Base-by-base conservation (phyloP, 2,113 vertebrate species). In the Cyanoliseus patagonus region DNA sequence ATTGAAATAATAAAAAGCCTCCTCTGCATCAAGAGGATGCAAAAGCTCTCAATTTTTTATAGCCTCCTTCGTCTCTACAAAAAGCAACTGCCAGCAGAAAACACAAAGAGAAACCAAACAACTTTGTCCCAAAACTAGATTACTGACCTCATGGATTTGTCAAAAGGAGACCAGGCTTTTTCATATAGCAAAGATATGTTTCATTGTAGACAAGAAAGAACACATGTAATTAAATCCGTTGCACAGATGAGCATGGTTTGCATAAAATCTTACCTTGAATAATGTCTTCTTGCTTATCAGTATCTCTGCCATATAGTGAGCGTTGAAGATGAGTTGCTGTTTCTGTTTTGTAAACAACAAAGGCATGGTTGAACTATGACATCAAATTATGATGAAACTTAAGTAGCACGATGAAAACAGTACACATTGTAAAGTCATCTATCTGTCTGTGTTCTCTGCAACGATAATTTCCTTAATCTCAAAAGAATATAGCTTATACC, bases 251-350 rank as follows among this genome's bases (percentile, higher is more conserved):
- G 52, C n/a, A 75, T 64, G 46, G 42, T 57, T 95, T 92, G 77
- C 39, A 95, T 67, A 86, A 96, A 75, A 90, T 78, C 68, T 67
- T 96, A 87, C 92, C 88, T 86, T 84, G 92, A 91, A 37, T 74
- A 67, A 91, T 88, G 69, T 6, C 28, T 90, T 92, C 59, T 90
- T 96, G 94, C 62, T 76, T 93, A 89, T 83, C 72, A 88, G 19
- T 91, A 91, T 88, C 27, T 93, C 59, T 90, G 74, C 83, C 68
- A 95, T 95, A 94, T 90, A 68, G 70, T 75, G 13, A 93, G 22
- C n/a, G 61, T 16, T 91, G 59, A 96, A 91, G 49, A 96, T 68
- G 55, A 92, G 94, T 37, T 73, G 49, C 83, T 94, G 73, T 90
- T 82, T 88, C 42, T 83, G 44, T 23, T 96, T 90, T 95, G 53